Evolutionary conservation across 2,797 vertebrate genomes (phyloP), one percentile per base, ranked within the genome.

Genomic region (Centroberyx gerrardi): DNA sequence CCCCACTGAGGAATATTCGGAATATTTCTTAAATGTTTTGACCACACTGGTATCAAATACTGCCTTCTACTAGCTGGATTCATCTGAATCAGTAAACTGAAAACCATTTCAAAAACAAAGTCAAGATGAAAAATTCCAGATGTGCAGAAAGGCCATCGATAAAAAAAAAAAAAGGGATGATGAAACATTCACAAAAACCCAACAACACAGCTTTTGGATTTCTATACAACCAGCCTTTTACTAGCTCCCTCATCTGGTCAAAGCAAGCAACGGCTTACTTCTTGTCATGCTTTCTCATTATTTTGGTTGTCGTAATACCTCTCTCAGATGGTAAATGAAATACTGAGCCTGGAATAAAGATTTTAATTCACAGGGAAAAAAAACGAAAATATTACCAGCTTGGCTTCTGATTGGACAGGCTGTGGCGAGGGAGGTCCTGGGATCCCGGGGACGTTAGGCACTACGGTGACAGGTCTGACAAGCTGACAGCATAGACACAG

Each of bases 401-500:
- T 99, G 94, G 96, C 96, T 93, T 99, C 97, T 93, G 98, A 98
- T 93, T 99, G 98, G 94, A 96, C 93, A 81, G 96, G 96, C 74
- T 96, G 96, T 87, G 98, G 97, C 82, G 98, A 98, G 74, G 97
- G 97, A 91, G 98, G 98, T 91, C 98, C 98, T 88, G 98, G 98
- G 90, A 99, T 99, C 90, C 97, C 98, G 83, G 97, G 97, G 90
- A 99, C 95, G 90, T 96, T 98, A 96, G 97, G 98, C 97, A 99
- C 97, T 94, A 98, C 93, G 96, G 98, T 97, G 96, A 99, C 96
- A 91, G 98, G 98, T 96, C 98, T 97, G 96, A 99, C 97, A 92
- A 98, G 95, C 98, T 99, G 95, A 94, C 88, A 88, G 93, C 82
- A 90, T 61, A 92, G 74, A 95, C 87, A 94, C 74, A 84, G 73